phyloP scores from a whole-genome alignment of 2,113 vertebrate genomes.

The Mus pahari region DNA sequence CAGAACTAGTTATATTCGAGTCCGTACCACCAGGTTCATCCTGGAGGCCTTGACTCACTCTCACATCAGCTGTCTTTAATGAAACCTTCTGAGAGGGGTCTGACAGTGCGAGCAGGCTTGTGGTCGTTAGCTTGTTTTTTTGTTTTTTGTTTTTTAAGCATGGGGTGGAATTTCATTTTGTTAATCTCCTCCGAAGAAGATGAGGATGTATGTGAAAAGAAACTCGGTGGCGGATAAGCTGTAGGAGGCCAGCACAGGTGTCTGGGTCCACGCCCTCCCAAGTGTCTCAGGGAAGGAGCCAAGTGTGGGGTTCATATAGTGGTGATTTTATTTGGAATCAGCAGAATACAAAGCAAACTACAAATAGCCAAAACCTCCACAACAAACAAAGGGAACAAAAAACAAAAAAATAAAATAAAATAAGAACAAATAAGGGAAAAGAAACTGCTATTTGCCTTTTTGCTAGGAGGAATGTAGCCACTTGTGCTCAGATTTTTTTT shows the following conservation, averaged over 20 bases:
- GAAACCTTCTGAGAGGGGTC: rapidly evolving
- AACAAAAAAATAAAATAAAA: too few species aligned
- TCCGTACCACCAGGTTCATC: background rate
- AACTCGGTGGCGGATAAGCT: rapidly evolving
- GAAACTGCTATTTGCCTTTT: background rate
- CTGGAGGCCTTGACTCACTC: background rate
- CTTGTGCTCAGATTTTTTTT: background rate
- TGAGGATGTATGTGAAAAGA: too few species aligned
- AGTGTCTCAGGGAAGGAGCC: background rate
- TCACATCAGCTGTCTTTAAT: too few species aligned
- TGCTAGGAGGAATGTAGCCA: background rate
- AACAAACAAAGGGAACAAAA: background rate
- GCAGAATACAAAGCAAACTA: background rate
- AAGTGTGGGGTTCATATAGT: background rate
- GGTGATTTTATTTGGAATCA: background rate
- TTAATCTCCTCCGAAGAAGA: background rate
- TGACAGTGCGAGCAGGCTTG: too few species aligned
- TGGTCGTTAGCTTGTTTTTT: background rate
- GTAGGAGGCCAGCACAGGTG: background rate
- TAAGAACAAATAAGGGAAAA: background rate
- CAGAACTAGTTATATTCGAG: background rate
- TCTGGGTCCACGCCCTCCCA: background rate
- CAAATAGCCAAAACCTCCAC: background rate
- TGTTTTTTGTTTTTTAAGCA: too few species aligned
- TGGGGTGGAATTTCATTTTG: background rate